Conservation (phyloP, 2,888 invertebrate species). For the Brachyptera putata region DNA sequence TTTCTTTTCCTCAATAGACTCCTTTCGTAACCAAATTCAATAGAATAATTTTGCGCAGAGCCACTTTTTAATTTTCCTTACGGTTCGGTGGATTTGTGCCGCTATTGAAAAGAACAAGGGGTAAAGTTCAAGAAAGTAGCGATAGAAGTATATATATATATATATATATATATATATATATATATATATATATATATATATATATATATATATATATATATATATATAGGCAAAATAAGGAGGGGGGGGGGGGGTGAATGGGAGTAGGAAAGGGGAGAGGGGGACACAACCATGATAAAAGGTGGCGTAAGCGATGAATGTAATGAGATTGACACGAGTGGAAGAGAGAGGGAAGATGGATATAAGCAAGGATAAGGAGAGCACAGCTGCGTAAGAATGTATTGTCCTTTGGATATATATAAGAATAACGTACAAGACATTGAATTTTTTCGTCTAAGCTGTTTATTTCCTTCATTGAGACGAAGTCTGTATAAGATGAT, state of each 20-base stretch:
- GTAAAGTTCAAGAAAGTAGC: constrained; percentile 13
- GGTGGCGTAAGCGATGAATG: constrained; percentile 5
- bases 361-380: neutral
- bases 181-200: neutral
- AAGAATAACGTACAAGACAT: no score
- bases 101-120: constrained; percentile 1
- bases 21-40: constrained; percentile 12
- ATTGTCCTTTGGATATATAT: no score
- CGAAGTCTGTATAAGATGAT: no score
- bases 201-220: neutral
- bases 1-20: neutral
- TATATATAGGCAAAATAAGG: neutral
- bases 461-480: no score
- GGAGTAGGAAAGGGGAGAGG: no score
- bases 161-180: neutral
- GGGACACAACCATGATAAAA: constrained; percentile 6
- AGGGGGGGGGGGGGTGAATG: neutral
- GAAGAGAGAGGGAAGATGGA: neutral
- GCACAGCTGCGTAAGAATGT: no score
- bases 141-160: no score
- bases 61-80: constrained; percentile 19
- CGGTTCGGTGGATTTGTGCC: constrained; percentile 9
- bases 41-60: constrained; percentile 20
- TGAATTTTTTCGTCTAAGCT: no score
- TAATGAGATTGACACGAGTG: constrained; percentile 12